A percentile compares a stretch with the other conserved stretches of the same genome.
phyloP scores from a whole-genome alignment of 1,140 invertebrate species.

The Drosophila santomea region DNA sequence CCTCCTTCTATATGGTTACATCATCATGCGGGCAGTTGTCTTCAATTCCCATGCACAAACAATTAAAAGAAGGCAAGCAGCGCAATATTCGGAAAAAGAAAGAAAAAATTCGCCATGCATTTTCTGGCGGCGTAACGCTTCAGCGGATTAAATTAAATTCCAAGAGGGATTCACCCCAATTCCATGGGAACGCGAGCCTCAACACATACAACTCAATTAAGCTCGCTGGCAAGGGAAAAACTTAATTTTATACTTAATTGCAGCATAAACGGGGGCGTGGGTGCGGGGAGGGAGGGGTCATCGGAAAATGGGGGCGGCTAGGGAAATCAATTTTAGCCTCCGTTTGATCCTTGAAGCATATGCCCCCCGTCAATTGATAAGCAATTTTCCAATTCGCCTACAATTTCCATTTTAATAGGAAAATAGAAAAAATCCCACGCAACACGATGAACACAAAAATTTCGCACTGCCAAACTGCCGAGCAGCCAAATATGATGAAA shows the following conservation, averaged over 20 bases:
- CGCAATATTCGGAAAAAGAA: constrained; percentile 18
- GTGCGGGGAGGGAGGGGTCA: not conserved
- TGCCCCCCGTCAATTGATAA: constrained; percentile 71
- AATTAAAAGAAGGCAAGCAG: constrained; percentile 55
- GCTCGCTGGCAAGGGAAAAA: constrained; percentile 61
- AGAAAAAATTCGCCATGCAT: constrained; percentile 66
- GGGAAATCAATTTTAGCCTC: constrained; percentile 45
- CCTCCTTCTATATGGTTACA: constrained; percentile 32
- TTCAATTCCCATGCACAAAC: constrained; percentile 53
- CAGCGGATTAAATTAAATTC: constrained; percentile 57
- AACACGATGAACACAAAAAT: constrained; percentile 43
- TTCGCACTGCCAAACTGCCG: constrained; percentile 43
- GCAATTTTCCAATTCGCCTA: constrained; percentile 81
- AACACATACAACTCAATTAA: constrained; percentile 71
- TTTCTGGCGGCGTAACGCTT: constrained; percentile 57
- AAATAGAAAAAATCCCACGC: constrained; percentile 51
- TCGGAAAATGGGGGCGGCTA: constrained; percentile 1
- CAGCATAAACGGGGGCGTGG: constrained; percentile 33
- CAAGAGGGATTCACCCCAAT: constrained; percentile 18
- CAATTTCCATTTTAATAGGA: constrained; percentile 81
- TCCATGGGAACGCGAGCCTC: constrained; percentile 40
- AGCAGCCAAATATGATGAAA: constrained; percentile 58
- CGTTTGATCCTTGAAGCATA: constrained; percentile 76
- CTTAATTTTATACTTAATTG: constrained; percentile 78
- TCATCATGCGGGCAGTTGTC: constrained; percentile 57